These are phyloP conservation scores for Nymphalis c-album DNA, from an alignment of 2,888 invertebrate species.

Conservation along the genomic window DNA sequence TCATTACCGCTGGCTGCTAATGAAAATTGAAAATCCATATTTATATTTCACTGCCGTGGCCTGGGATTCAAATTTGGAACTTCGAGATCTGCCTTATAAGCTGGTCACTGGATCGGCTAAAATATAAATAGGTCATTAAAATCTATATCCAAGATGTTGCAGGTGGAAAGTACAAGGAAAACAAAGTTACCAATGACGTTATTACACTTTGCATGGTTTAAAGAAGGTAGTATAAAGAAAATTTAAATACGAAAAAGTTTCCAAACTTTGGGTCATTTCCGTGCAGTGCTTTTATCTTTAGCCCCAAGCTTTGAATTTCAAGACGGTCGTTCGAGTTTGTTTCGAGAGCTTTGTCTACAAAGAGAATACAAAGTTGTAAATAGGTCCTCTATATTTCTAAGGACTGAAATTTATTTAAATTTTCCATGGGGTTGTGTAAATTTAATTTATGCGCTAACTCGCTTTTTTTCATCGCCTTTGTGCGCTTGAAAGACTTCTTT, in stretches of 20 bases:
- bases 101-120: no score
- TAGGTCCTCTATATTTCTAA: conserved; percentile 36
- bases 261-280: conserved; percentile 37
- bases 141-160: not conserved
- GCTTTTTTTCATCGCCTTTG: conserved; percentile 5
- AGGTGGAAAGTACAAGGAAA: conserved; percentile 2
- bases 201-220: conserved; percentile 26
- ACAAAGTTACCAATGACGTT: conserved; percentile 24
- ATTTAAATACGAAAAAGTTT: conserved; percentile 39
- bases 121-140: not conserved
- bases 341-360: conserved; percentile 39
- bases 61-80: no score
- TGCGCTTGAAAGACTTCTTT: conserved; percentile 6
- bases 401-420: conserved; percentile 23
- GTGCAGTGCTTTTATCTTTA: conserved; percentile 39
- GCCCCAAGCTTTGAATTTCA: conserved; percentile 38
- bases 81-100: no score
- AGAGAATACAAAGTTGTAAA: conserved; percentile 39
- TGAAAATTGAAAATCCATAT: no score
- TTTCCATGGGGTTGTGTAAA: conserved; percentile 8
- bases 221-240: conserved; percentile 30
- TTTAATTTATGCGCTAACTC: conserved; percentile 8
- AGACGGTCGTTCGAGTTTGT: conserved; percentile 35
- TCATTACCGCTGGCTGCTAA: no score
- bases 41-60: no score